Evolutionary conservation across 2,113 vertebrate species (phyloP), one percentile per base, ranked within the genome.

Genomic region (Varanus komodoensis): DNA sequence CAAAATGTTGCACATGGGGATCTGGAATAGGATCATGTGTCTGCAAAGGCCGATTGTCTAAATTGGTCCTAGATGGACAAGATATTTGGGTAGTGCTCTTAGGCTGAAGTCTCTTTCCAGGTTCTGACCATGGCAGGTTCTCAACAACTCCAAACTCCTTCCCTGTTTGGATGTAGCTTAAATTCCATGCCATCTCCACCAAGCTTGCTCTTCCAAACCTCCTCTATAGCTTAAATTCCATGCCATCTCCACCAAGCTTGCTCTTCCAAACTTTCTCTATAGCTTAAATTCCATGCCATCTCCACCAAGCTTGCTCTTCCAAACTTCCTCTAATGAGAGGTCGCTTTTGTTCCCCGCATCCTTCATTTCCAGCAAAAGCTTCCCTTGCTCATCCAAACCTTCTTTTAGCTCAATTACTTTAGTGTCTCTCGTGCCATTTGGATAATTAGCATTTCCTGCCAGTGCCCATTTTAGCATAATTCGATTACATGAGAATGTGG

Each of bases 381-480:
- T 54, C 9, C 9, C 9, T 54, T 54, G 52, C 52, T 54, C 52
- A 54, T 54, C 9, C 52, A 54, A 44, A 61, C 29, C 32, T 9
- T 6, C 19, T 80, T 80, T 82, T 61, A 85, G 12, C 38, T 29
- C 57, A 44, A 84, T 85, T 38, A 79, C n/a, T 79, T 80, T 6
- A 34, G 25, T 21, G 9, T 23, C n/a, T 73, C 52, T 64, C 6
- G 19, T 6, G 75, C 71, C 25, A 71, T 84, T 86, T 19, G 25
- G n/a, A 69, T 69, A 90, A 78, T 86, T 67, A 73, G 50, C 64
- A n/a, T 48, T 90, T 79, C 67, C 11, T 78, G 29, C 50, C 67
- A 86, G 17, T 71, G n/a, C 64, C n/a, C 12, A 17, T 90, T 90
- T 48, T 48, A 50, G 52, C 38, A 79, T 73, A 44, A 71, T 86